Evolutionary conservation across 1,140 invertebrate species (phyloP), one percentile per base, ranked within the genome.

Genomic region (Venturia canescens): DNA sequence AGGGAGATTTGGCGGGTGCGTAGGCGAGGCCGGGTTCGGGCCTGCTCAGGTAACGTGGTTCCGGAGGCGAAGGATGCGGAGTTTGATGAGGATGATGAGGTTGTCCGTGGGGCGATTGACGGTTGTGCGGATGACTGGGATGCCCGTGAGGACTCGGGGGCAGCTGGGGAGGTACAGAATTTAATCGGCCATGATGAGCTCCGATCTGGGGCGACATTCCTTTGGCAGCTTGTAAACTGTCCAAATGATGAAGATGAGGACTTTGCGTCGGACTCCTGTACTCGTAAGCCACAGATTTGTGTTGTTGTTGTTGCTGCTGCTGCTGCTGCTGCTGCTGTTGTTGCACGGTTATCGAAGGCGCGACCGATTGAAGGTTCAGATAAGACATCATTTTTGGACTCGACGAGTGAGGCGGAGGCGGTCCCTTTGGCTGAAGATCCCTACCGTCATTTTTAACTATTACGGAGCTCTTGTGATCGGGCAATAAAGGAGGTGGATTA

Each of bases 401-500:
- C 15, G 94, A 93, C 71, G 95, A 95, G 86, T 94, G 93, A 9
- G 91, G 90, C 66, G 93, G 93, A 18, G 93, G 92, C 50, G 90
- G 87, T 13, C 93, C 92, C 78, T 93, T 92, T 83, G 95, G 93
- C 77, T 93, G 92, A 77, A 94, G 90, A 48, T 92, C 92, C 85
- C 95, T 94, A 27, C 93, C 94, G 81, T 96, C 95, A 88, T 96
- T 95, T 90, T 96, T 96, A 26, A 96, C 95, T 88, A 96, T 96
- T 83, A 96, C 95, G 86, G 95, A 95, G 87, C 94, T 96, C 85
- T 96, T 96, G 82, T 94, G 91, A 90, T 96, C 95, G 83, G 93
- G 93, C 71, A 95, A 89, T 3, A 95, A 85, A 9, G 93, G 93
- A 70, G 94, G 93, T 18, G 94, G 94, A 81, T 93, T 94, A 34